These are phyloP conservation scores for Cuculus canorus DNA, from an alignment of 2,797 vertebrate species.

Conservation along the genomic window DNA sequence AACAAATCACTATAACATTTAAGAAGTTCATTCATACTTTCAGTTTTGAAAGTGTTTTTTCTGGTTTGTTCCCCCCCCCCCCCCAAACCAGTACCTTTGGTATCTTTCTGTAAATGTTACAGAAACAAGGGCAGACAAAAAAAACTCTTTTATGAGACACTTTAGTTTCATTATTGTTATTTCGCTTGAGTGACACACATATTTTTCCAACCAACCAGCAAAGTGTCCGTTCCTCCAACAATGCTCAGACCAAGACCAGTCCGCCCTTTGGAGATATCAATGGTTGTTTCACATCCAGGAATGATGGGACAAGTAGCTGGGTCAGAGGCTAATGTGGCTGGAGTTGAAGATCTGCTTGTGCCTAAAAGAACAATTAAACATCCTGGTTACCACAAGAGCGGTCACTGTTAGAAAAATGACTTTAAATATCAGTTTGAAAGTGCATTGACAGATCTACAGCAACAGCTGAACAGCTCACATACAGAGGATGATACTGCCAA, in stretches of 20 bases:
- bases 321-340: conserved; percentile 87
- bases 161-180: neutral
- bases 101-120: neutral
- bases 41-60: neutral
- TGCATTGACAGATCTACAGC: neutral
- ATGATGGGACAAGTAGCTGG: conserved; percentile 95
- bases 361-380: conserved; percentile 72
- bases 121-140: neutral
- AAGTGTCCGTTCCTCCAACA: conserved; percentile 94
- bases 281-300: conserved; percentile 97
- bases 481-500: neutral
- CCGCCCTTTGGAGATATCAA: conserved; percentile 94
- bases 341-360: conserved; percentile 90
- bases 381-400: neutral
- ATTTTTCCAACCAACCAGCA: conserved; percentile 84
- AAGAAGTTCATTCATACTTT: neutral
- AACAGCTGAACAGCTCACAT: neutral
- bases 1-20: neutral
- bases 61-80: neutral
- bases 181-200: neutral
- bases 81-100: neutral
- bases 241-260: conserved; percentile 97
- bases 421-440: neutral
- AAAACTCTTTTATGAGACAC: neutral
- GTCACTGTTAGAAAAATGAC: neutral